A percentile compares a stretch with the other conserved stretches of the same genome.
These are phyloP conservation scores for Brachionus angularis DNA, from an alignment of 1,140 invertebrate genomes.

Conservation along the genomic window DNA sequence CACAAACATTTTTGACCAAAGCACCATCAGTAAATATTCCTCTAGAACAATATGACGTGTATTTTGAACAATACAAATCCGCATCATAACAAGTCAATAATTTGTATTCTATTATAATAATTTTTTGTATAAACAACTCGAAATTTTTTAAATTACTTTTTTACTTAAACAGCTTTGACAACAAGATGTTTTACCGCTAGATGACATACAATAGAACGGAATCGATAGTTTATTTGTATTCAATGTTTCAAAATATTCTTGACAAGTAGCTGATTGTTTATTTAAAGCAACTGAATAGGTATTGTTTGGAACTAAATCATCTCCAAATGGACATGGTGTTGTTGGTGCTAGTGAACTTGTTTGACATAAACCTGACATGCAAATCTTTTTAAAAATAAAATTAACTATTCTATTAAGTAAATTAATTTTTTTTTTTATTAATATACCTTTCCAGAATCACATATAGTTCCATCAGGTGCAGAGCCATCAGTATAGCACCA, in stretches of 20 bases:
- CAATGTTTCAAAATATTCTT: background rate
- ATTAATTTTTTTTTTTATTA: background rate
- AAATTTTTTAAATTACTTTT: background rate
- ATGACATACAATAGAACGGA: background rate
- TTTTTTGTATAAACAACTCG: too few species aligned
- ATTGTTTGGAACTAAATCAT: background rate
- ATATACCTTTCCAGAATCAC: constrained; percentile 6
- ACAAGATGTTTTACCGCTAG: background rate
- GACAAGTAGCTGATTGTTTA: background rate
- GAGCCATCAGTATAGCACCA: background rate
- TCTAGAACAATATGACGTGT: background rate
- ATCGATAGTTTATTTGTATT: background rate
- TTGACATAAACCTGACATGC: background rate
- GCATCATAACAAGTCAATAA: too few species aligned
- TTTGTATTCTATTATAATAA: too few species aligned
- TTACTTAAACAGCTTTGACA: background rate
- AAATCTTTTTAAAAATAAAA: background rate
- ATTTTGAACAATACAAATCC: constrained; percentile 7
- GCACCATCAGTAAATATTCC: too few species aligned
- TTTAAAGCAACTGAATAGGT: background rate
- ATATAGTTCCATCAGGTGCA: background rate
- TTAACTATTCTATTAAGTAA: background rate
- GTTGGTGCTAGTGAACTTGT: background rate
- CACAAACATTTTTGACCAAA: too few species aligned
- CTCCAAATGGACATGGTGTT: background rate